Conservation (phyloP, 2,888 invertebrate species). For the Ferdinandea cuprea region DNA sequence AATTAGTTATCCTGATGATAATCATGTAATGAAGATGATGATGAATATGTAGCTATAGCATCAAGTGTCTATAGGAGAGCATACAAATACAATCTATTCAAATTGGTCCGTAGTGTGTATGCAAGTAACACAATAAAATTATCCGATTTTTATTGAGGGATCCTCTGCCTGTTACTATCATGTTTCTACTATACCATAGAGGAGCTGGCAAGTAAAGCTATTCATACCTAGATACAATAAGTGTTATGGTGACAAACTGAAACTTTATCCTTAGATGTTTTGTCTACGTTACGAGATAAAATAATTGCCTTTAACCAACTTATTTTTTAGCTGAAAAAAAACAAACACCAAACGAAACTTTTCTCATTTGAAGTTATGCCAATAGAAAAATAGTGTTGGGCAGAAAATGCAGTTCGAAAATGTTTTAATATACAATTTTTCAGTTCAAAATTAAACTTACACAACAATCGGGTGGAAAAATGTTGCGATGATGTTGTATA, state of each 20-base stretch:
- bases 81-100: background rate
- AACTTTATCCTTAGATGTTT: background rate
- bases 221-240: background rate
- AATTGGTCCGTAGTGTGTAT: background rate
- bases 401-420: background rate
- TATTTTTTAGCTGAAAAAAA: background rate
- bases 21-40: conserved; percentile 40
- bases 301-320: conserved; percentile 21
- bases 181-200: background rate
- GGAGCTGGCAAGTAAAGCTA: background rate
- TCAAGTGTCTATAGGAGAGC: background rate
- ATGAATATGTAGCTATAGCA: background rate
- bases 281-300: conserved; percentile 10
- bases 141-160: conserved; percentile 9
- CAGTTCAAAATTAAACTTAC: background rate
- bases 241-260: background rate
- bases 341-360: conserved; percentile 13
- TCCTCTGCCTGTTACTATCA: background rate
- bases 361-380: conserved; percentile 37
- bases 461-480: too few species aligned
- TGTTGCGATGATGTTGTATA: too few species aligned
- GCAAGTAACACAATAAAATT: conserved; percentile 31
- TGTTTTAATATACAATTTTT: conserved; percentile 18
- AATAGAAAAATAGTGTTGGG: background rate
- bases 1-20: conserved; percentile 59